Evolutionary conservation across 2,113 vertebrate genomes (phyloP), one percentile per base, ranked within the genome.

Genomic region (Sylvia atricapilla): DNA sequence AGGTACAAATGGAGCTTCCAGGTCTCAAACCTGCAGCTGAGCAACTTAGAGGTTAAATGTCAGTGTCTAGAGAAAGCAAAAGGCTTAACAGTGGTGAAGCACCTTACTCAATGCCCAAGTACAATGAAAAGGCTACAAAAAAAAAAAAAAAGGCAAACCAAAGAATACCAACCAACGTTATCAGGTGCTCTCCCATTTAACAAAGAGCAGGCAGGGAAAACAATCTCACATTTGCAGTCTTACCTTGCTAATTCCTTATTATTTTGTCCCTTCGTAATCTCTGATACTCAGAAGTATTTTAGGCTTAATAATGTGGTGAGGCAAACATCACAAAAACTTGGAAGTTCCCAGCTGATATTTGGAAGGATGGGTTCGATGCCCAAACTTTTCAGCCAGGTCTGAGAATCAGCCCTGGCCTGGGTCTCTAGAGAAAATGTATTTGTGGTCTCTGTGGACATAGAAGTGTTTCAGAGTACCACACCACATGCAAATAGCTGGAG

Each of bases 1-100:
- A 79, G 92, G n/a, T 27, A 79, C 37, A 90, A 77, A 83, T 50
- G 58, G 50, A 83, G 13, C 47, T 94, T 50, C 75, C 75, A 74
- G 35, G 66, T 50, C 23, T 44, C 55, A 94, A 91, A 72, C 53
- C 53, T 83, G 59, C 66, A 80, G 35, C 58, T 67, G 43, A 87
- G 85, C 55, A 70, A 31, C 20, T 77, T 16, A 19, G 78, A 93
- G 73, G 58, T 85, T 62, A 95, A 94, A 83, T 23, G 39, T 21
- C 4, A 2, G 17, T 63, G 39, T 80, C 82, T 19, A 74, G 59
- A 87, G 67, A 91, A 90, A 82, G 46, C 41, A 83, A 83, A 93
- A 91, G 62, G 21, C 19, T 88, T 66, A 80, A 30, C 19, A 50
- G 28, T 27, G 14, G 16, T 85, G 25, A 18, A 85, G 21, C 4